These are phyloP conservation scores for Setophaga kirtlandii DNA, from an alignment of 2,113 vertebrate species.

Conservation along the genomic window DNA sequence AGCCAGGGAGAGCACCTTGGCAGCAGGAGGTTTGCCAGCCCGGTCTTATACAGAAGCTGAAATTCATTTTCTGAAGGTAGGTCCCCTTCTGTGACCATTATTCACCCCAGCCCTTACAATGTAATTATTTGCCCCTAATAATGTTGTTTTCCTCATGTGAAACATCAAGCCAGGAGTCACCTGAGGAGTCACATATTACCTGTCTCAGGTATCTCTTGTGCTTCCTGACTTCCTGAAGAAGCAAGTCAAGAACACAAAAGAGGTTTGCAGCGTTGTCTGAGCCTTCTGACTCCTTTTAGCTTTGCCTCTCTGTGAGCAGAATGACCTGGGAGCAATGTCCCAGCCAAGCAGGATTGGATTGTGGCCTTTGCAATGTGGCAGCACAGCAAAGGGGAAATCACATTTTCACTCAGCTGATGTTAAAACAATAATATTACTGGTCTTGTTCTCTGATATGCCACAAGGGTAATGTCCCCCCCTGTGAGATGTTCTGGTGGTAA, in stretches of 20 bases:
- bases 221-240: not conserved
- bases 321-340: not conserved
- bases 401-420: not conserved
- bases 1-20: not conserved
- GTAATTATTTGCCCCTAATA: not conserved
- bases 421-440: not conserved
- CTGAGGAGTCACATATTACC: not conserved
- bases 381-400: not conserved
- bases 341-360: not conserved
- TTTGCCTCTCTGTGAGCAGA: not conserved
- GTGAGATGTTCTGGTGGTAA: not conserved
- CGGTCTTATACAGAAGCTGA: not conserved
- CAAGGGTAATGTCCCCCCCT: not conserved
- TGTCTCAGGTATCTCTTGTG: not conserved
- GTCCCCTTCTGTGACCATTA: not conserved
- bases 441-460: not conserved
- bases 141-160: not conserved
- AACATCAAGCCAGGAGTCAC: not conserved
- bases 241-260: not conserved
- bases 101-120: not conserved
- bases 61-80: not conserved
- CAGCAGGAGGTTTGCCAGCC: rapidly evolving
- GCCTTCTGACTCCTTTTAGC: not conserved
- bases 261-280: not conserved
- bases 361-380: not conserved